phyloP scores from a whole-genome alignment of 1,140 invertebrate genomes.

The Apis dorsata region DNA sequence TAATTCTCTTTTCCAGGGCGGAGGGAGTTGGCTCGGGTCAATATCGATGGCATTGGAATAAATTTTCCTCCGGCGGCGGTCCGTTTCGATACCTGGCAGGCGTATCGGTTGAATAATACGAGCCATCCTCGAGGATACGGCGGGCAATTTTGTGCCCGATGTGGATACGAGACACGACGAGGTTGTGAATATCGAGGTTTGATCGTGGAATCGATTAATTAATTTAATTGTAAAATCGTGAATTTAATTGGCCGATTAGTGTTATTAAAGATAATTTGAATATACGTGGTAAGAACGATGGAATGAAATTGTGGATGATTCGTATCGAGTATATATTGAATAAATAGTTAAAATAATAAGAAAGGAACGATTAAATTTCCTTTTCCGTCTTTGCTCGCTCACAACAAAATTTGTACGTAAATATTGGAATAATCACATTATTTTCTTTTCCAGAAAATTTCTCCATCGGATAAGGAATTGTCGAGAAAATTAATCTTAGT shows the following conservation, averaged over 20 bases:
- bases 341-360: too few relatives aligned
- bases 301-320: too few relatives aligned
- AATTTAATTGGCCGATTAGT: too few relatives aligned
- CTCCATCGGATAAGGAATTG: too few relatives aligned
- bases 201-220: not conserved
- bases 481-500: not conserved
- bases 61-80: slow-evolving; percentile 31
- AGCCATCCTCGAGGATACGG: not conserved
- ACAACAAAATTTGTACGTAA: too few relatives aligned
- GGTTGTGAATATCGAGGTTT: not conserved
- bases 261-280: too few relatives aligned
- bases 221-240: too few relatives aligned
- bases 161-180: not conserved
- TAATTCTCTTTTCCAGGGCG: slow-evolving; percentile 34
- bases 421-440: not conserved
- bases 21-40: not conserved
- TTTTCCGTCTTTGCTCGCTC: too few relatives aligned
- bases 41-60: slow-evolving; percentile 37
- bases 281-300: too few relatives aligned
- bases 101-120: not conserved
- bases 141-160: not conserved
- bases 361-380: too few relatives aligned
- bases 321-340: too few relatives aligned
- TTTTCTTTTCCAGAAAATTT: not conserved
- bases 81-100: slow-evolving; percentile 31